These are phyloP conservation scores for Misgurnus anguillicaudatus DNA, from an alignment of 2,113 vertebrate genomes.

Conservation along the genomic window DNA sequence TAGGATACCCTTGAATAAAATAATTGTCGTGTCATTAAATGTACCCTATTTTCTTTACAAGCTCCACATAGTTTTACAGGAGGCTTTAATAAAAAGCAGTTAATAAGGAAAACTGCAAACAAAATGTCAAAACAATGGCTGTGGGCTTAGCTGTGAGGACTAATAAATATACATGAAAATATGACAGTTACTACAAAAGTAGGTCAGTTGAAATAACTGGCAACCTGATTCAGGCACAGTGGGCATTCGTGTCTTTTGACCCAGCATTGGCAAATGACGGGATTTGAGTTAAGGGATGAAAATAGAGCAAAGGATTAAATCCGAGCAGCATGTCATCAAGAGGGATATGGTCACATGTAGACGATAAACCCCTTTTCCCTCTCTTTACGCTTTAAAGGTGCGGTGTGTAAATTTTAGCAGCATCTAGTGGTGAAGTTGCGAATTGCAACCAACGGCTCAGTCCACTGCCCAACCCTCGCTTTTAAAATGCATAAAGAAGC, in stretches of 20 bases:
- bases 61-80: neutral
- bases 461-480: too few species aligned
- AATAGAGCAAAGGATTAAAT: conserved; percentile 73
- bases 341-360: conserved; percentile 26
- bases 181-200: conserved; percentile 76
- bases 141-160: conserved; percentile 73
- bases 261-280: conserved; percentile 69
- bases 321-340: conserved; percentile 65
- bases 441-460: too few species aligned
- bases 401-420: too few species aligned
- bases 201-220: conserved; percentile 67
- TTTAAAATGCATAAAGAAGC: too few species aligned
- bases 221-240: conserved; percentile 65
- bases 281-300: conserved; percentile 67
- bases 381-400: conserved; percentile 15
- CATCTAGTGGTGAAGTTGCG: too few species aligned
- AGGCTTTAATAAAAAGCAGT: conserved; percentile 52
- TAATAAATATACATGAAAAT: conserved; percentile 78
- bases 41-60: neutral
- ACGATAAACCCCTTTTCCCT: conserved; percentile 2
- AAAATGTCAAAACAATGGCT: conserved; percentile 69
- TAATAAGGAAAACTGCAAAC: conserved; percentile 68
- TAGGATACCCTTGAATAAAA: neutral
- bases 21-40: neutral
- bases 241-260: conserved; percentile 69